Evolutionary conservation across 2,888 invertebrate genomes (phyloP).

Genomic region (Ornithoptera priamus): DNA sequence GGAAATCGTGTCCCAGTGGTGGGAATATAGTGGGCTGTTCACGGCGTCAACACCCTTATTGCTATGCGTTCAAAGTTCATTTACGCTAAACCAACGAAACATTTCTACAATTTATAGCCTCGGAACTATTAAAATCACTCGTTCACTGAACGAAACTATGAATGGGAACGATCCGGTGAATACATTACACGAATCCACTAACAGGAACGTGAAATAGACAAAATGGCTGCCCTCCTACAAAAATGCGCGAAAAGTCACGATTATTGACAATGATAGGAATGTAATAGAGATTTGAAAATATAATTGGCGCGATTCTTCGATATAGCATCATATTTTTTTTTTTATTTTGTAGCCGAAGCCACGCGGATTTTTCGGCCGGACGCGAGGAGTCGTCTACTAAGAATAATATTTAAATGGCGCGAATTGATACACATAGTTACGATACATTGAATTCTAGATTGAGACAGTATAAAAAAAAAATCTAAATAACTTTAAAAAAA

Average conservation of each 20-base stretch:
- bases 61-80: background rate
- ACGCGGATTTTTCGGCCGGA: background rate
- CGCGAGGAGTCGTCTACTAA: background rate
- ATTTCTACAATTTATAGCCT: background rate
- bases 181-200: background rate
- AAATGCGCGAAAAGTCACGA: background rate
- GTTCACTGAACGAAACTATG: background rate
- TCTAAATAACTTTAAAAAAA: background rate
- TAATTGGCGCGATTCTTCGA: too few species aligned
- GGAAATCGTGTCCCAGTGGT: too few species aligned
- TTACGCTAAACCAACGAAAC: background rate
- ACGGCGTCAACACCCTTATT: background rate
- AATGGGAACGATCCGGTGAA: constrained; percentile 6
- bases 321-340: background rate
- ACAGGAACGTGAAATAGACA: background rate
- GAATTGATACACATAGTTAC: background rate
- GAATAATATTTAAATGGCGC: background rate
- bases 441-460: background rate
- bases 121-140: background rate
- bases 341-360: background rate
- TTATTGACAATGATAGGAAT: background rate
- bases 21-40: background rate
- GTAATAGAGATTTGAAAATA: background rate
- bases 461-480: background rate
- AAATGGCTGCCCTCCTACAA: background rate